A percentile compares a stretch with the other conserved stretches of the same genome.
phyloP scores from a whole-genome alignment of 2,888 invertebrate species.

The Cantharis nigra region DNA sequence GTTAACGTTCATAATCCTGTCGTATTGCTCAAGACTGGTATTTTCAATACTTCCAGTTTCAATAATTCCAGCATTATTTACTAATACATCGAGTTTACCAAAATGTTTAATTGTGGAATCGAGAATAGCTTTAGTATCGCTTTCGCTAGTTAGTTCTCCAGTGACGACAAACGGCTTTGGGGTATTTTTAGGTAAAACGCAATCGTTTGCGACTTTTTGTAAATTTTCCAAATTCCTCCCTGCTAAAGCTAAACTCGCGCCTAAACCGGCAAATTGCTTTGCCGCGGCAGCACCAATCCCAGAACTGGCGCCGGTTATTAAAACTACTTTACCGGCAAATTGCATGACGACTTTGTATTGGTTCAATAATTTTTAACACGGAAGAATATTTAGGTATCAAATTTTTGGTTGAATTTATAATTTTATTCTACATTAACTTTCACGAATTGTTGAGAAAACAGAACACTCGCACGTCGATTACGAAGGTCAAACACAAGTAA shows the following conservation, averaged over 20 bases:
- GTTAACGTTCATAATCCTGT: slow-evolving; percentile 87
- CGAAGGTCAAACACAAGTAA: neutral
- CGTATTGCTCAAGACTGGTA: slow-evolving; percentile 84
- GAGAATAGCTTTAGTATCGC: slow-evolving; percentile 72
- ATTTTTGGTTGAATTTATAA: neutral
- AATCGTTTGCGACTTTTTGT: slow-evolving; percentile 63
- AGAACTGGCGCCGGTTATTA: slow-evolving; percentile 82
- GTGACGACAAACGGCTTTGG: slow-evolving; percentile 63
- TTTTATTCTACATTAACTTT: neutral
- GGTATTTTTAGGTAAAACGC: slow-evolving; percentile 52
- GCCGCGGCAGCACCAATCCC: slow-evolving; percentile 87
- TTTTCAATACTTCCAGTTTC: slow-evolving; percentile 84
- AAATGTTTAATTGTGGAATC: slow-evolving; percentile 74
- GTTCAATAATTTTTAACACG: neutral
- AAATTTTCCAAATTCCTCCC: slow-evolving; percentile 75
- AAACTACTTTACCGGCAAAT: slow-evolving; percentile 73
- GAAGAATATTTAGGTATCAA: neutral
- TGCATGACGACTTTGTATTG: slow-evolving; percentile 40
- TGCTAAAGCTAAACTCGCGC: slow-evolving; percentile 73
- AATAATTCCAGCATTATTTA: slow-evolving; percentile 89
- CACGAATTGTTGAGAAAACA: neutral
- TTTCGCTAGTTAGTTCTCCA: slow-evolving; percentile 76
- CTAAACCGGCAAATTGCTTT: slow-evolving; percentile 73
- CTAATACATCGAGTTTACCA: slow-evolving; percentile 78
- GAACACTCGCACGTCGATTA: neutral